These are phyloP conservation scores for Delichon dasypus DNA, from an alignment of 2,797 vertebrate species.

Conservation along the genomic window DNA sequence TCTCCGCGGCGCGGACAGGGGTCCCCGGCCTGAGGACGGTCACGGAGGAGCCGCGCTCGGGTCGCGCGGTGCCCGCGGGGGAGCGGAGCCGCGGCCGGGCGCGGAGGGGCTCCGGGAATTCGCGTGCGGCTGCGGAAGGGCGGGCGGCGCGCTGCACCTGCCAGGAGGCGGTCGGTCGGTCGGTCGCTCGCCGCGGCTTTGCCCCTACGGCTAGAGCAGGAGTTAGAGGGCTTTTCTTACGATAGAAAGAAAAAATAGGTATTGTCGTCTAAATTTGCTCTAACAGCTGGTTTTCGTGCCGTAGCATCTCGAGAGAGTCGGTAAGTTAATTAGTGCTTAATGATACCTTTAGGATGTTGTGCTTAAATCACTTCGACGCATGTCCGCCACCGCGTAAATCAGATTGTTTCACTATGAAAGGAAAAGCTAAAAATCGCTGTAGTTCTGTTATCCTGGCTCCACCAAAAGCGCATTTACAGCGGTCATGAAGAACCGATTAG, in stretches of 20 bases:
- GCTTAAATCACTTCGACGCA: neutral
- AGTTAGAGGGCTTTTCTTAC: neutral
- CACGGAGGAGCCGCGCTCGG: neutral
- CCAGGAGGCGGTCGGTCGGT: accelerated
- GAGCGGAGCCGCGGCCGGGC: neutral
- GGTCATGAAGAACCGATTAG: neutral
- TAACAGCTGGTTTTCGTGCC: neutral
- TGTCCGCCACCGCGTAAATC: neutral
- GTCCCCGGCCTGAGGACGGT: neutral
- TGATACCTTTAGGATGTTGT: neutral
- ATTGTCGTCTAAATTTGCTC: neutral
- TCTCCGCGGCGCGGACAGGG: neutral
- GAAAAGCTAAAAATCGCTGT: neutral
- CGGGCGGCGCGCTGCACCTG: neutral
- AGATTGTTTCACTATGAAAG: neutral
- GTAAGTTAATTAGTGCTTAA: neutral
- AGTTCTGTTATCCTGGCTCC: neutral
- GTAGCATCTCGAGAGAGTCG: neutral
- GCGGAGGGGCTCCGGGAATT: neutral
- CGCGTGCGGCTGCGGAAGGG: neutral
- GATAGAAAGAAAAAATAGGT: neutral
- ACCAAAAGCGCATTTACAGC: neutral
- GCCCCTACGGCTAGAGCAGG: neutral
- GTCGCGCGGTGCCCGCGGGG: neutral
- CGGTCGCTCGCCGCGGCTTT: neutral